Evolutionary conservation across 2,113 vertebrate genomes (phyloP).

Genomic region (Zootoca vivipara): DNA sequence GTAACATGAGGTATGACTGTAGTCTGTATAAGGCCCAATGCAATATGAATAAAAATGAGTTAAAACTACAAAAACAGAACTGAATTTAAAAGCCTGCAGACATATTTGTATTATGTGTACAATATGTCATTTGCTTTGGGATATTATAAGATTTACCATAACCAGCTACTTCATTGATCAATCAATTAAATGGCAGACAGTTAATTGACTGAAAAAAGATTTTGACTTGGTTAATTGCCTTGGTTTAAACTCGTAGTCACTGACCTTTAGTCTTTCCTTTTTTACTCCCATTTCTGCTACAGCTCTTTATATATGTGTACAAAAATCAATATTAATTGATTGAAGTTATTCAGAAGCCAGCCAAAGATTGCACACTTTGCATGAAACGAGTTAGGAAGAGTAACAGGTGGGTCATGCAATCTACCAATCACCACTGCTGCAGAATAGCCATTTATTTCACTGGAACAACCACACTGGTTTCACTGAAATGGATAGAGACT

Average conservation of each 20-base stretch:
- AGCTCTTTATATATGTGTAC: not conserved
- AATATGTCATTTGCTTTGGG: not conserved
- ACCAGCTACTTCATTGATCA: not conserved
- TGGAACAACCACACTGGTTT: not conserved
- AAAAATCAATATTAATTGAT: conserved; percentile 14
- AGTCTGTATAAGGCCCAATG: too few species aligned
- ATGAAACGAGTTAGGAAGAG: not conserved
- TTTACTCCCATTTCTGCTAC: not conserved
- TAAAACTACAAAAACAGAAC: too few species aligned
- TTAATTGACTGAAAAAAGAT: not conserved
- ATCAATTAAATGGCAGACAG: not conserved
- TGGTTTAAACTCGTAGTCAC: not conserved
- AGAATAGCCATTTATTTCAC: not conserved
- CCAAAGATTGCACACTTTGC: not conserved
- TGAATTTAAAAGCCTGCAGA: too few species aligned
- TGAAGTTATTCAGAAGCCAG: not conserved
- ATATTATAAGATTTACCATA: not conserved
- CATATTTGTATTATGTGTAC: not conserved
- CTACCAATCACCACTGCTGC: too few species aligned
- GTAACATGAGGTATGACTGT: too few species aligned
- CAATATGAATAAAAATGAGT: too few species aligned
- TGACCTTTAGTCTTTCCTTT: not conserved
- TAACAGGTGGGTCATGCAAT: not conserved
- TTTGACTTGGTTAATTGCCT: not conserved
- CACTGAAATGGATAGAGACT: not conserved